Base-by-base conservation (phyloP, 2,797 vertebrate species). In the Acomys russatus region DNA sequence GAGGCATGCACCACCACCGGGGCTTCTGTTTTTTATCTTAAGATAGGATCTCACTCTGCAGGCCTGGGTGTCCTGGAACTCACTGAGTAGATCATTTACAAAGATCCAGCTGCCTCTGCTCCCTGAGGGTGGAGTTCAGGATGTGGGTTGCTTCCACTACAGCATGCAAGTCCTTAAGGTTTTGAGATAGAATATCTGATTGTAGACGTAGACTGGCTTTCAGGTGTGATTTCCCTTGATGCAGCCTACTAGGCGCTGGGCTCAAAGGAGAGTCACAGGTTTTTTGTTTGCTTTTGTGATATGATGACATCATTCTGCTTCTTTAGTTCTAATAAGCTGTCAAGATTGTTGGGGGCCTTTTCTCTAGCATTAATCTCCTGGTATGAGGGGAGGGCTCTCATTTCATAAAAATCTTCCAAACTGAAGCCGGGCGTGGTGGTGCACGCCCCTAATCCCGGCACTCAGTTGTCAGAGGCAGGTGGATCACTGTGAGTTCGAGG, bases 401-500 rank as follows among this genome's bases (percentile, higher is more conserved):
- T 54, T 63, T 79, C 54, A 85, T 88, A 92, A 92, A 59, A 86
- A 70, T 56, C 22, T 96, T 80, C 93, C n/a, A 44, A 68, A 90
- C 59, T 88, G 44, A 93, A 88, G 86, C 12, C 33, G 44, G 44
- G 44, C 44, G 44, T 44, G 44, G n/a, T n/a, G n/a, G n/a, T n/a
- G n/a, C n/a, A n/a, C n/a, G n/a, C n/a, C n/a, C n/a, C n/a, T n/a
- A n/a, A n/a, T n/a, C n/a, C n/a, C n/a, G n/a, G n/a, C n/a, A n/a
- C n/a, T n/a, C n/a, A n/a, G 44, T 44, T 44, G 44, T 44, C 44
- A 44, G 44, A 44, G 44, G 44, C 44, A 44, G 4, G 44, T 44
- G 44, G 44, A 44, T 44, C 44, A 44, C 44, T 44, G 44, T 44
- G 44, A 44, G 44, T 44, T 44, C 44, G 44, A 44, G 44, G 44